phyloP scores from a whole-genome alignment of 2,113 vertebrate species.

The Cairina moschata region DNA sequence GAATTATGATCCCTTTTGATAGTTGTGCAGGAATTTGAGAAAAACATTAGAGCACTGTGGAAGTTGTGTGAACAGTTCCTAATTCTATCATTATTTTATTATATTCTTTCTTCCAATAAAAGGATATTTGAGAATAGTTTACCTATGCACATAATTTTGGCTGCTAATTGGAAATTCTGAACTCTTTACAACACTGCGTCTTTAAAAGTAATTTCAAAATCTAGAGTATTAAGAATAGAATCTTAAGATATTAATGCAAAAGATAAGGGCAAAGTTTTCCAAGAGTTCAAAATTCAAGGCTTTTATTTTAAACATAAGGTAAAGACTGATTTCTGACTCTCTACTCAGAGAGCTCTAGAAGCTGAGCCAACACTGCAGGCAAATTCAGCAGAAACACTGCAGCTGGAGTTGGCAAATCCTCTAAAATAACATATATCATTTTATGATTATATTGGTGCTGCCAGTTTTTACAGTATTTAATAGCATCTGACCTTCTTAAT shows the following conservation, averaged over 20 bases:
- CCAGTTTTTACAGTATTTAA: constrained; percentile 40
- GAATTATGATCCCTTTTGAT: background rate
- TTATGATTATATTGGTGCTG: constrained; percentile 14
- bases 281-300: background rate
- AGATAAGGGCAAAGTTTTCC: background rate
- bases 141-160: background rate
- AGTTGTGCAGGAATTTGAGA: background rate
- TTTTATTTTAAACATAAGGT: background rate
- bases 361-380: background rate
- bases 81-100: background rate
- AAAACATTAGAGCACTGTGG: background rate
- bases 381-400: constrained; percentile 9
- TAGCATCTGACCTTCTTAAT: constrained; percentile 37
- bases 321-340: background rate
- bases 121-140: background rate
- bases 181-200: background rate
- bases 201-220: background rate
- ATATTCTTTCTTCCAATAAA: background rate
- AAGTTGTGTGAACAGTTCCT: background rate
- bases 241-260: background rate
- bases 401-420: background rate
- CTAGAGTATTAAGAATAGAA: background rate
- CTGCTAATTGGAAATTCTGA: background rate
- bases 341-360: background rate
- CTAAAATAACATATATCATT: constrained; percentile 18